A percentile compares a stretch with the other conserved stretches of the same genome.
Evolutionary conservation across 2,888 invertebrate genomes (phyloP).

Genomic region (Cerceris rybyensis): DNA sequence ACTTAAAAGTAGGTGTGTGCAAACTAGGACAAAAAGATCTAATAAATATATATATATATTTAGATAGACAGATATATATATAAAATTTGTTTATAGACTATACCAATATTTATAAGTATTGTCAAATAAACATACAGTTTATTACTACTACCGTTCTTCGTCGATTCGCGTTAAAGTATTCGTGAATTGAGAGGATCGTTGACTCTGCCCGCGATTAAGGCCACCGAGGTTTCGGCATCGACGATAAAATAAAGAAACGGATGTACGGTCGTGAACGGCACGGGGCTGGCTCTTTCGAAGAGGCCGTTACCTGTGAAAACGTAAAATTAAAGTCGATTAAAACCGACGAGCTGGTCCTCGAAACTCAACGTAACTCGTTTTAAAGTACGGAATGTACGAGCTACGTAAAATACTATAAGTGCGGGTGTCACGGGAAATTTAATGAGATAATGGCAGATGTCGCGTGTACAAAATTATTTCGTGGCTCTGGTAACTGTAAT

Average conservation of each 20-base stretch:
- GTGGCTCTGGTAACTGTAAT: too few relatives aligned
- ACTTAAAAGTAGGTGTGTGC: slow-evolving; percentile 60
- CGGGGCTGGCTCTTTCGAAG: slow-evolving; percentile 82
- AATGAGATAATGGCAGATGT: too few relatives aligned
- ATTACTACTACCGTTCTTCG: slow-evolving; percentile 52
- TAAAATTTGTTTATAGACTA: slow-evolving; percentile 71
- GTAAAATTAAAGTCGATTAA: background rate
- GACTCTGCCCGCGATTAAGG: slow-evolving; percentile 92
- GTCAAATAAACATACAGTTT: slow-evolving; percentile 77
- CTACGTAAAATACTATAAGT: too few relatives aligned
- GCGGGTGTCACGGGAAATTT: too few relatives aligned
- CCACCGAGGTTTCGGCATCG: slow-evolving; percentile 90
- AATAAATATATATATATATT: slow-evolving; percentile 58
- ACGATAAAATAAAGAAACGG: slow-evolving; percentile 94
- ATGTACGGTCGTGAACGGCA: slow-evolving; percentile 90
- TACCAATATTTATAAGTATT: slow-evolving; percentile 76
- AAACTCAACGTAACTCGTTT: background rate
- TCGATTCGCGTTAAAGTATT: slow-evolving; percentile 83
- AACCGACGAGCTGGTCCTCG: background rate
- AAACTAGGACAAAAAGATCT: slow-evolving; percentile 46
- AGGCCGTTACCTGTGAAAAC: slow-evolving; percentile 80
- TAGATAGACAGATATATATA: slow-evolving; percentile 49
- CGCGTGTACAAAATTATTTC: too few relatives aligned
- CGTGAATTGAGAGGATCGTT: slow-evolving; percentile 92
- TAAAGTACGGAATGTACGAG: too few relatives aligned